Evolutionary conservation across 2,888 invertebrate species (phyloP), one percentile per base, ranked within the genome.

Genomic region (Eupeodes luniger): DNA sequence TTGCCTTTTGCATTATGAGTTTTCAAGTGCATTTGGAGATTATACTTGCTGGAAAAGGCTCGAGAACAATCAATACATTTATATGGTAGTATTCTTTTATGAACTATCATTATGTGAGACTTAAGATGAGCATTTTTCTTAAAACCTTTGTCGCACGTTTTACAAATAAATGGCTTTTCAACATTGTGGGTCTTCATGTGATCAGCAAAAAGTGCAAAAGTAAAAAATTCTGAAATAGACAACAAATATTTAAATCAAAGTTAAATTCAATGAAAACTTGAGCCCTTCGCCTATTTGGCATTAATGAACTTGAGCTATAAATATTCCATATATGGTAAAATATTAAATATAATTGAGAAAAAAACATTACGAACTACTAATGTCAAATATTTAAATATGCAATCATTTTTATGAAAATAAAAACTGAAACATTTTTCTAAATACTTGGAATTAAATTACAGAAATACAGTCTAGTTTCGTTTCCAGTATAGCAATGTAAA

Each of bases 161-260:
- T 6, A 72, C 72, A 72, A 47, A 72, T 57, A n/a, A 72, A 72
- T n/a, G 72, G 72, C 7, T 57, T 57, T 27, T 72, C 72, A n/a
- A 44, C 47, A 10, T 44, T 57, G 11, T 72, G 72, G 9, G 34
- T 44, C 6, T 10, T 57, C 72, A 72, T 72, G 11, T 72, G 72
- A 1, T 47, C 59, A 27, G 59, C 59, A 2, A 59, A 34, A 5
- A n/a, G 44, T 27, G 47, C 27, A 47, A 47, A 19, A n/a, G 3
- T 59, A n/a, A 2, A 6, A 59, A 72, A 72, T 2, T 72, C 72
- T 72, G 44, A 27, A 72, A 59, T 0, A 27, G 9, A 57, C 12
- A 51, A 70, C 9, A 40, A 57, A 49, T 1, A 16, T 36, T 2
- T 7, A 5, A 67, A 16, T 11, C 2, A 4, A 53, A 14, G 6